Conservation (phyloP, 2,888 invertebrate genomes). For the Acleris emargana region DNA sequence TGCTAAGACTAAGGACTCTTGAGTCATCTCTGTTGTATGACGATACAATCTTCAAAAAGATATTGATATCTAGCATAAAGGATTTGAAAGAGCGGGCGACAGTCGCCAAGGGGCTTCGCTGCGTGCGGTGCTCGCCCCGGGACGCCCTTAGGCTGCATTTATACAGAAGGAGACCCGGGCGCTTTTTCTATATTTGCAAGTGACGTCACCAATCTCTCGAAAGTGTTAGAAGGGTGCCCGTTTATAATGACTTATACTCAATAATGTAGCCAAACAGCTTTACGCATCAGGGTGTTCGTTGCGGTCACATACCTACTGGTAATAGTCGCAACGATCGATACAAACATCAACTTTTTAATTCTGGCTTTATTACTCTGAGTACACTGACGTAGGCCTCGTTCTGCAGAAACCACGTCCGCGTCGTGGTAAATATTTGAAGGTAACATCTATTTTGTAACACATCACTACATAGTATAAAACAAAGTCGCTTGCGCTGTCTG, state of each 20-base stretch:
- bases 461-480: neutral
- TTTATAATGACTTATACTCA: neutral
- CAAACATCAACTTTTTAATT: constrained; percentile 46
- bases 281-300: constrained; percentile 37
- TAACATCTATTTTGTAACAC: neutral
- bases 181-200: neutral
- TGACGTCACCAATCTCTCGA: neutral
- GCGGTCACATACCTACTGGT: constrained; percentile 34
- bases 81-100: constrained; percentile 24
- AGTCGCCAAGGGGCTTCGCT: constrained; percentile 22
- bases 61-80: constrained; percentile 35
- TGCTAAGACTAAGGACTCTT: no score
- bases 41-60: constrained; percentile 29
- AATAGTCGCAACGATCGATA: constrained; percentile 60
- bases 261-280: constrained; percentile 16
- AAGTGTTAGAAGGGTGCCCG: neutral
- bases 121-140: constrained; percentile 33
- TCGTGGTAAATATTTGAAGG: constrained; percentile 2
- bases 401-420: constrained; percentile 9
- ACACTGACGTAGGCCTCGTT: constrained; percentile 18
- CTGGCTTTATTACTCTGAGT: constrained; percentile 41
- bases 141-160: constrained; percentile 10
- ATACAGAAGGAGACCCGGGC: neutral
- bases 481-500: no score
- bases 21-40: constrained; percentile 18